Percentiles rank a stretch among this genome's conserved stretches.
Evolutionary conservation across 2,888 invertebrate genomes (phyloP).

Genomic region (Geophilus truncorum): DNA sequence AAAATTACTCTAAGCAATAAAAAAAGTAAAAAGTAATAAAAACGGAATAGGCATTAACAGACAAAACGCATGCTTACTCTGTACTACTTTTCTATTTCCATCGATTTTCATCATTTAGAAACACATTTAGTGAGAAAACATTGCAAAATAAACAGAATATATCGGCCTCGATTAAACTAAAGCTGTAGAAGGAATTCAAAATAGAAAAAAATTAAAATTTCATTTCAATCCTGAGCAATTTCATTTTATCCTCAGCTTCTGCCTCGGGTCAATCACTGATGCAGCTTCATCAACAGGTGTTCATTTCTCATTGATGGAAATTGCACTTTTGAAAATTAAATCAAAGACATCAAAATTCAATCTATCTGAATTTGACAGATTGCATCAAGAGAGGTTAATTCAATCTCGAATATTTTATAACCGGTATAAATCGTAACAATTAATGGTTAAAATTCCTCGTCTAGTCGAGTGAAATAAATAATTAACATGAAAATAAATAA

Average conservation of each 20-base stretch:
- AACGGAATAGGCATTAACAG: neutral
- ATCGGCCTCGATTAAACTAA: neutral
- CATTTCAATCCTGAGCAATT: neutral
- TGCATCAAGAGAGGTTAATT: neutral
- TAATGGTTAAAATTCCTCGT: neutral
- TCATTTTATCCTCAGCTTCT: neutral
- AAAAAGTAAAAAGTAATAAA: neutral
- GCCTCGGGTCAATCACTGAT: neutral
- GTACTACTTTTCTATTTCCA: no score
- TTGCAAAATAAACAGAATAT: neutral
- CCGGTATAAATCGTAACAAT: neutral
- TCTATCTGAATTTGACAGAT: neutral
- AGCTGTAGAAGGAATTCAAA: neutral
- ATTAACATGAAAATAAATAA: no score
- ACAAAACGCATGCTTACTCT: neutral
- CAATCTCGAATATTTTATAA: neutral
- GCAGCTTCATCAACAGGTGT: constrained; percentile 3
- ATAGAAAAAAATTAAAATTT: neutral
- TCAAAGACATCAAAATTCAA: neutral
- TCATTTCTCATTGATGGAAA: constrained; percentile 1
- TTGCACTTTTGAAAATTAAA: neutral
- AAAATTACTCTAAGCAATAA: neutral
- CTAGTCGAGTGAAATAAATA: no score
- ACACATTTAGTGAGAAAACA: neutral
- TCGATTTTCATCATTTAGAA: neutral